phyloP scores from a whole-genome alignment of 1,140 invertebrate species.

The Thalassaphorura encarpata region DNA sequence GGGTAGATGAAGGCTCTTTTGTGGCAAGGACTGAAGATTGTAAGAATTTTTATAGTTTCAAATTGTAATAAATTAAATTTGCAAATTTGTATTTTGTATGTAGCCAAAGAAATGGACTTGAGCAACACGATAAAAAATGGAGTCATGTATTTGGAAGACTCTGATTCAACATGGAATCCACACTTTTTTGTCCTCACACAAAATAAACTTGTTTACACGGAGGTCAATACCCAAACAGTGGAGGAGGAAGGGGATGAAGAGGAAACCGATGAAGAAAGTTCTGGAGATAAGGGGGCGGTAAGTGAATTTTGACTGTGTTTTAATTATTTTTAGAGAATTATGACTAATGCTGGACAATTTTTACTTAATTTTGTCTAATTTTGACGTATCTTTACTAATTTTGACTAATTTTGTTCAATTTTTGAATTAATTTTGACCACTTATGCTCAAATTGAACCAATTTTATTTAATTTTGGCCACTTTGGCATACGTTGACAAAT shows the following conservation, averaged over 20 bases:
- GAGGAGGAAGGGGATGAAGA: constrained; percentile 40
- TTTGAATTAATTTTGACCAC: too few relatives aligned
- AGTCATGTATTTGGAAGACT: constrained; percentile 79
- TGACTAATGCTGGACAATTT: too few relatives aligned
- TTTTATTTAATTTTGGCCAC: too few relatives aligned
- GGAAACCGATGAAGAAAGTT: constrained; percentile 47
- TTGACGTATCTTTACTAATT: too few relatives aligned
- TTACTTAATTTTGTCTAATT: too few relatives aligned
- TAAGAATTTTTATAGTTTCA: constrained; percentile 23
- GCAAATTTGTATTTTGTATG: constrained; percentile 6
- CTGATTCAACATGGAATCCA: constrained; percentile 80
- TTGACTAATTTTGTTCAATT: constrained; percentile 23
- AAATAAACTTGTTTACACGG: constrained; percentile 78
- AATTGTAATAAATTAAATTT: background rate
- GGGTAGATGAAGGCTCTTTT: constrained; percentile 62
- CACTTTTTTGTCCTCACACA: constrained; percentile 92
- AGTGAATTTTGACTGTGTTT: too few relatives aligned
- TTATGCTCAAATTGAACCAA: too few relatives aligned
- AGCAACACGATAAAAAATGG: constrained; percentile 86
- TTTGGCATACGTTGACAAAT: too few relatives aligned
- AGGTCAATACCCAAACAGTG: constrained; percentile 41
- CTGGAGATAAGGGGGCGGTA: constrained; percentile 6
- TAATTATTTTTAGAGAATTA: too few relatives aligned
- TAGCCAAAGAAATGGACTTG: constrained; percentile 64
- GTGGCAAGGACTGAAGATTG: constrained; percentile 53